phyloP scores from a whole-genome alignment of 2,113 vertebrate species.

The Zosterops lateralis region DNA sequence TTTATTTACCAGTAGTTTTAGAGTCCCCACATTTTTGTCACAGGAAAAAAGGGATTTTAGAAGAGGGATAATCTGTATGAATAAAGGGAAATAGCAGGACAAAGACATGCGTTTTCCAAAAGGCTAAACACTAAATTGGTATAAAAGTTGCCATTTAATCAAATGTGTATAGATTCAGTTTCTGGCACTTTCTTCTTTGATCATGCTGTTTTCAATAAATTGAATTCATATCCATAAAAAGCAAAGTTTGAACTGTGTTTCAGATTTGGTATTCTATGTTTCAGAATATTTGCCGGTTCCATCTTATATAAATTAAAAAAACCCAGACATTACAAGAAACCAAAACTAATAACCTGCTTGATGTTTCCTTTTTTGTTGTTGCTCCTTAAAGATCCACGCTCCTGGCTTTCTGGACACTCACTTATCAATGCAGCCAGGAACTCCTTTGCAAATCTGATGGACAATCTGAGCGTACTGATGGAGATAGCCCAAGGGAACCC shows the following conservation, averaged over 20 bases:
- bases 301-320: background rate
- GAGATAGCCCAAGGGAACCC: background rate
- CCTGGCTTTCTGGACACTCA: conserved; percentile 57
- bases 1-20: background rate
- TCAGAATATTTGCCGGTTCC: background rate
- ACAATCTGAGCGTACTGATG: conserved; percentile 75
- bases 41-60: background rate
- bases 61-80: background rate
- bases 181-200: background rate
- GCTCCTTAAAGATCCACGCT: conserved; percentile 66
- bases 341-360: background rate
- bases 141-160: background rate
- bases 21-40: background rate
- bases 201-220: background rate
- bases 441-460: conserved; percentile 83
- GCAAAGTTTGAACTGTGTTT: background rate
- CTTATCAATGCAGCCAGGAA: conserved; percentile 73
- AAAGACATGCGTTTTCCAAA: background rate
- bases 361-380: background rate
- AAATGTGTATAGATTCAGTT: background rate
- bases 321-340: background rate
- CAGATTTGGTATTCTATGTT: background rate
- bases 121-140: background rate
- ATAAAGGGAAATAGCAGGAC: background rate
- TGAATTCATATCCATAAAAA: background rate